Conservation (phyloP, 2,113 vertebrate species). For the Zapus hudsonius region DNA sequence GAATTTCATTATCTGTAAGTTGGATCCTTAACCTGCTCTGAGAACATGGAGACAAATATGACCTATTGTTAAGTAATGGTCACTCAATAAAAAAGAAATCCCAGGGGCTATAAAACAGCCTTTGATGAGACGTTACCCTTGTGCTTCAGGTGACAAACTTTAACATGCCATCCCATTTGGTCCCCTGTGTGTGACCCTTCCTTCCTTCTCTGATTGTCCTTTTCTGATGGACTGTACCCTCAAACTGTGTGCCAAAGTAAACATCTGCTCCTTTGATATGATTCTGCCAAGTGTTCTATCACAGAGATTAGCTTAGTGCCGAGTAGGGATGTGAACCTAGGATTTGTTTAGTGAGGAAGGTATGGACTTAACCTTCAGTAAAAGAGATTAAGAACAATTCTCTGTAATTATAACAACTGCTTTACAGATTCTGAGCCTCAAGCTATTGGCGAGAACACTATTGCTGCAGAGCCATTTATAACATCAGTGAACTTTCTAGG, state of each 20-base stretch:
- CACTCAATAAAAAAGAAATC: background rate
- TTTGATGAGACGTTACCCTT: background rate
- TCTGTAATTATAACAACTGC: background rate
- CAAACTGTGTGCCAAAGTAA: no score
- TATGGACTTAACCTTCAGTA: background rate
- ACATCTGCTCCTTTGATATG: no score
- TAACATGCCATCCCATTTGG: background rate
- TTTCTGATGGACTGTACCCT: no score
- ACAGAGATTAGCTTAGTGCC: background rate
- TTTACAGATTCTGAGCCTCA: slow-evolving; percentile 5
- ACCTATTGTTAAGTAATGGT: slow-evolving; percentile 14
- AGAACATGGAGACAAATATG: background rate
- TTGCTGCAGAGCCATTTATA: background rate
- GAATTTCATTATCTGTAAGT: slow-evolving; percentile 1
- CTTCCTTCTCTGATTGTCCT: background rate
- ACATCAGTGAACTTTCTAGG: background rate
- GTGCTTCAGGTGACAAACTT: background rate
- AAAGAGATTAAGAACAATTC: slow-evolving; percentile 34
- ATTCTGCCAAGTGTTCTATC: no score
- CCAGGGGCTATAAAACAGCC: background rate
- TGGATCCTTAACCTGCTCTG: slow-evolving; percentile 6
- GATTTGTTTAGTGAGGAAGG: background rate
- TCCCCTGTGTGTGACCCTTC: background rate
- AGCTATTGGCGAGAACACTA: background rate
- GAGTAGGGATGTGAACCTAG: background rate